Base-by-base conservation (phyloP, 2,113 vertebrate genomes). In the Ramphastos sulfuratus region DNA sequence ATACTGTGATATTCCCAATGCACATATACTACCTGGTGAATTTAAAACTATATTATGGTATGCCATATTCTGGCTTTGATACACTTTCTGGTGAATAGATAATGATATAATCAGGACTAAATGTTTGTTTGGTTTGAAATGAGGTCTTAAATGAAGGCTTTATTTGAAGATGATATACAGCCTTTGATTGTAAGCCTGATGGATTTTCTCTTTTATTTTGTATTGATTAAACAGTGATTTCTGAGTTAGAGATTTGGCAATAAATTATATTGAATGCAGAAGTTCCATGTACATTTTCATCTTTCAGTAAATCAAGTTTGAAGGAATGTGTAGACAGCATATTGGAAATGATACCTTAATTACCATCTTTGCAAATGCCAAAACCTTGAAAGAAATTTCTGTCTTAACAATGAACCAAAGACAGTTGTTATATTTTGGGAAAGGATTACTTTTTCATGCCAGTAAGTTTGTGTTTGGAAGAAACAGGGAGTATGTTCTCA, bases 141-240 rank as follows among this genome's bases (percentile, higher is more conserved):
- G 46, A 95, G 64, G n/a, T 85, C 78, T 96, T 92, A 79, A 79
- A 33, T 61, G 54, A 89, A 92, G 30, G 9, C 10, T 91, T 93
- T 82, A 69, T 92, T 80, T 94, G 92, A 94, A 92, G 90, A 83
- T 74, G 50, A 82, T 79, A 20, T 80, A 35, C 54, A 82, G 33
- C 46, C n/a, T 86, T 56, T 87, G 83, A 94, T 83, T 87, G 82
- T 83, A 90, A 87, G 35, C 42, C 56, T 76, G 81, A 93, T 89
- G 54, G 85, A 58, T 63, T 92, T 76, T 90, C 86, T 50, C 56
- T 94, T 23, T 58, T 37, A 65, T 60, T 89, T 78, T 91, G 70
- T 44, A 93, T 93, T 93, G 44, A 46, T 90, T 93, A 89, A 92
- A 59, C 63, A 71, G 54, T 70, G 72, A 86, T 83, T 96, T 90